Evolutionary conservation across 2,113 vertebrate genomes (phyloP).

Genomic region (Cynopterus brachyotis): DNA sequence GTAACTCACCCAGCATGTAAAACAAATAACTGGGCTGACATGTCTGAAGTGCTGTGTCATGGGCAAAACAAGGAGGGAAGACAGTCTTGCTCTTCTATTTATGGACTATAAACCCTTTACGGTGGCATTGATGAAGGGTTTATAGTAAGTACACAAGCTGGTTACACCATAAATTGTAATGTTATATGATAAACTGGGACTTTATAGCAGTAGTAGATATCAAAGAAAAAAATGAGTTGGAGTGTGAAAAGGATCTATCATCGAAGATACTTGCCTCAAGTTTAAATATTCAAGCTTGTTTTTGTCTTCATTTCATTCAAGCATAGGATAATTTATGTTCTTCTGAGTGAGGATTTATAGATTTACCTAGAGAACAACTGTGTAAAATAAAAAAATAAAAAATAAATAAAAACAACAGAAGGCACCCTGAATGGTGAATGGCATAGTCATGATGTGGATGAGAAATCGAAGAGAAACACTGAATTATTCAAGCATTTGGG

Average conservation of each 20-base stretch:
- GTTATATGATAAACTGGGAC: slow-evolving; percentile 89
- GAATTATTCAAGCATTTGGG: slow-evolving; percentile 79
- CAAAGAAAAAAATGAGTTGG: slow-evolving; percentile 84
- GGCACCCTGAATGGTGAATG: slow-evolving; percentile 66
- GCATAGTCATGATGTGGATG: slow-evolving; percentile 36
- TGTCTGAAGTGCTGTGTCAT: slow-evolving; percentile 81
- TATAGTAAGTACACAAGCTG: slow-evolving; percentile 89
- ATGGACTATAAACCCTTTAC: slow-evolving; percentile 88
- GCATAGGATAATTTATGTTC: slow-evolving; percentile 83
- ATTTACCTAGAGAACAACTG: slow-evolving; percentile 81
- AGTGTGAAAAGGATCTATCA: slow-evolving; percentile 84
- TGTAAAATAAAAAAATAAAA: background rate
- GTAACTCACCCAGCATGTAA: slow-evolving; percentile 79
- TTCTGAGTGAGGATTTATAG: slow-evolving; percentile 81
- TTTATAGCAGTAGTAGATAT: slow-evolving; percentile 88
- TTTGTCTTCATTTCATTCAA: slow-evolving; percentile 86
- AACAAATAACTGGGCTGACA: slow-evolving; percentile 83
- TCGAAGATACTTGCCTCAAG: slow-evolving; percentile 76
- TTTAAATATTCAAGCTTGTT: slow-evolving; percentile 87
- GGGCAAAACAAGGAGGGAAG: slow-evolving; percentile 84
- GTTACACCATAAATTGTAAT: slow-evolving; percentile 90
- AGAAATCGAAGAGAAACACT: slow-evolving; percentile 74
- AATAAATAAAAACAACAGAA: slow-evolving; percentile 25
- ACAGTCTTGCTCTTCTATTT: slow-evolving; percentile 86
- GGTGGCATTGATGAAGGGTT: slow-evolving; percentile 89